Percentiles rank a stretch among this genome's conserved stretches.
phyloP scores from a whole-genome alignment of 2,113 vertebrate genomes.

The Crypturellus undulatus region DNA sequence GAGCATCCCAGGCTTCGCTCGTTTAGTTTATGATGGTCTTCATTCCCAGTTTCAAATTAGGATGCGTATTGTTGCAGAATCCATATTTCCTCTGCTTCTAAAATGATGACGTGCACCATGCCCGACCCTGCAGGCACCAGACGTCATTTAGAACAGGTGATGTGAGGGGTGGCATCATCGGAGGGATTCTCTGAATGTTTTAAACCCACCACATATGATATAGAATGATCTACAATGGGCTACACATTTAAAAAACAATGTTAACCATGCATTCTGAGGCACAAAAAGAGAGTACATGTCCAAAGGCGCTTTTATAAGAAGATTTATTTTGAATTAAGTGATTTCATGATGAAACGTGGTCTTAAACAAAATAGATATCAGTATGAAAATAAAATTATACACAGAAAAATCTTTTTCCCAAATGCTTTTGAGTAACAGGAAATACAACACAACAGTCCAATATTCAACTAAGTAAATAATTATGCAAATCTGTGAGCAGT shows the following conservation, averaged over 20 bases:
- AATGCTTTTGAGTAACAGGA: slow-evolving; percentile 77
- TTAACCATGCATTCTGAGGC: background rate
- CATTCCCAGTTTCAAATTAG: background rate
- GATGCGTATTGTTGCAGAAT: background rate
- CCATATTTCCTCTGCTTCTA: background rate
- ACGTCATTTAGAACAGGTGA: background rate
- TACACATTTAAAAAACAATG: background rate
- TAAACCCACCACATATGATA: background rate
- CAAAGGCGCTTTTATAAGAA: slow-evolving; percentile 73
- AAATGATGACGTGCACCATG: background rate
- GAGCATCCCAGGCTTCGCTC: background rate
- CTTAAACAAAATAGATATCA: slow-evolving; percentile 85
- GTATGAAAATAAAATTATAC: slow-evolving; percentile 84
- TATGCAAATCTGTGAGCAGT: slow-evolving; percentile 71
- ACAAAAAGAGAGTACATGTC: slow-evolving; percentile 44
- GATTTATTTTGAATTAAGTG: slow-evolving; percentile 80
- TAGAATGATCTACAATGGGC: background rate
- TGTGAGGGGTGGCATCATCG: background rate
- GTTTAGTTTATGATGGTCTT: background rate
- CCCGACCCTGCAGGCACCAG: background rate
- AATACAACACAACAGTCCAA: slow-evolving; percentile 73
- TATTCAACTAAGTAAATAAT: slow-evolving; percentile 56
- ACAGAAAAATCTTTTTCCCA: slow-evolving; percentile 72
- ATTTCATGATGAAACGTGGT: slow-evolving; percentile 79
- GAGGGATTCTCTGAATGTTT: background rate